Percentiles rank a stretch among this genome's conserved stretches.
Evolutionary conservation across 2,113 vertebrate species (phyloP).

Genomic region (Phrynosoma platyrhinos): DNA sequence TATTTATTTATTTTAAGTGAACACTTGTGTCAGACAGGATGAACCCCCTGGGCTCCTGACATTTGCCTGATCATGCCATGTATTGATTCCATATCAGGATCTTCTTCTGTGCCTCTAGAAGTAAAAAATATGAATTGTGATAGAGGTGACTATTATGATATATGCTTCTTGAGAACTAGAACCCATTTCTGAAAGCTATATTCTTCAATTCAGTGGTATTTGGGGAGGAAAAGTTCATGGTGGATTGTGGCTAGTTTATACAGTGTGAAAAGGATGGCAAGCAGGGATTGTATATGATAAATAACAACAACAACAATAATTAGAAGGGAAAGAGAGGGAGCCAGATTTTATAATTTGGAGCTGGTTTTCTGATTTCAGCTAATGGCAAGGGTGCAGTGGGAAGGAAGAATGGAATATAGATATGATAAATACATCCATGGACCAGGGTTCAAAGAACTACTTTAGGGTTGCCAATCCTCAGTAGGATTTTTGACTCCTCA

Average conservation of each 20-base stretch:
- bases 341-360: neutral
- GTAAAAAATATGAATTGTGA: no score
- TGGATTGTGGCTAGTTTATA: neutral
- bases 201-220: neutral
- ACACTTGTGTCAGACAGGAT: no score
- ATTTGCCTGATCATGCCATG: no score
- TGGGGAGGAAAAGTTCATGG: neutral
- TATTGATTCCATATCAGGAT: no score
- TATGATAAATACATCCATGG: neutral
- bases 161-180: no score
- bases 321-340: neutral
- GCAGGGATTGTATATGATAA: no score
- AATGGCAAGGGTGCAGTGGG: neutral
- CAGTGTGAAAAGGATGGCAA: neutral
- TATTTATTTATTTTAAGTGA: no score
- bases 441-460: neutral
- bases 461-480: neutral
- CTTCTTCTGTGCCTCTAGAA: no score
- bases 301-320: no score
- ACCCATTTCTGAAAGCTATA: no score
- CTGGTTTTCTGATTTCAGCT: neutral
- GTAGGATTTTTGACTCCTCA: neutral
- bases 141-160: no score
- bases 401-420: neutral
- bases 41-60: no score